Evolutionary conservation across 1,140 invertebrate genomes (phyloP), one percentile per base, ranked within the genome.

Genomic region (Chironomus tepperi): DNA sequence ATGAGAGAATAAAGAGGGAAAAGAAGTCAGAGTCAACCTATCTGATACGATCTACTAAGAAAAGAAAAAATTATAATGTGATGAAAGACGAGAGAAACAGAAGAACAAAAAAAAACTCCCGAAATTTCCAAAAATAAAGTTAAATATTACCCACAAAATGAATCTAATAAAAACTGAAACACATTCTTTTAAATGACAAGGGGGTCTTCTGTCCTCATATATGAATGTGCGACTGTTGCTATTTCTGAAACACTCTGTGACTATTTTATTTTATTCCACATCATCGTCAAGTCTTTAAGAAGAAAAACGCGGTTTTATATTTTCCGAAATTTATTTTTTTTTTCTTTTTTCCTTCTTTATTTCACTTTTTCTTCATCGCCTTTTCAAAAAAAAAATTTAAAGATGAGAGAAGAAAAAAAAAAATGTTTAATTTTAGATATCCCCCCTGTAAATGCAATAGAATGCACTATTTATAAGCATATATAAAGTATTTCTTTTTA

Each of bases 61-160:
- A 57, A 57, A n/a, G 2, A 2, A 57, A 57, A 2, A 57, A 57
- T 1, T 3, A 57, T 3, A 70, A 19, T 70, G 65, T 70, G 65
- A 70, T 70, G 65, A 70, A 8, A 70, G 65, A 70, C 6, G 65
- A 70, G 18, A 10, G 65, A 21, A 70, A 19, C 7, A 70, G 19
- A 70, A 70, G 65, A 70, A 70, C 16, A 70, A 70, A n/a, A n/a
- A n/a, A n/a, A 70, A 19, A 70, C 47, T 57, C 47, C 47, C 47
- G 47, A 57, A 70, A 19, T 70, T 70, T 70, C 65, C 65, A 70
- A 70, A 70, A 70, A 70, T 70, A 70, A n/a, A 70, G 19, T 70
- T 70, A 19, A 34, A 70, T 70, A 16, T 70, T 70, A 70, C 65
- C 65, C 65, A 70, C 65, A 70, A 70, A 70, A 70, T 70, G 65